Conservation (phyloP, 2,888 invertebrate genomes). For the Idaea straminata region DNA sequence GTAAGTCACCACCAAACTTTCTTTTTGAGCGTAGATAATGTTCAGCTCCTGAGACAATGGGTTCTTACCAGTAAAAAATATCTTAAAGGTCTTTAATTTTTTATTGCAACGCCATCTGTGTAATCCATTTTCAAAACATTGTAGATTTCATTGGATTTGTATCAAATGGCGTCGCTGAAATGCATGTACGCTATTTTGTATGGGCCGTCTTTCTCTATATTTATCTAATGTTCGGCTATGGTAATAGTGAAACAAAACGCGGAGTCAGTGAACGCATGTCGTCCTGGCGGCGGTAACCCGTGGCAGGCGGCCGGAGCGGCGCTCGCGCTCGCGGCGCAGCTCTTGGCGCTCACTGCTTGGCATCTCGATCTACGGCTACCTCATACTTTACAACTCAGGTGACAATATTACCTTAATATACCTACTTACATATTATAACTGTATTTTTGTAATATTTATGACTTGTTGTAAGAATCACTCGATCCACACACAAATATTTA, state of each 20-base stretch:
- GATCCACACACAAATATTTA: too few relatives aligned
- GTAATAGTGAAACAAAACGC: slow-evolving; percentile 35
- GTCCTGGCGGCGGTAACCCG: slow-evolving; percentile 9
- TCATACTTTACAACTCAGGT: slow-evolving; percentile 58
- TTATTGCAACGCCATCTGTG: too few relatives aligned
- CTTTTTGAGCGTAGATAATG: not conserved
- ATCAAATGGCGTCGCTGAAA: too few relatives aligned
- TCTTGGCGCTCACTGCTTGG: slow-evolving; percentile 89
- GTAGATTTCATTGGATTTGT: too few relatives aligned
- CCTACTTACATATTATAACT: not conserved
- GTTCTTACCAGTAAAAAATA: too few relatives aligned
- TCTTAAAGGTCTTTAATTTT: too few relatives aligned
- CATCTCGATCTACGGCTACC: slow-evolving; percentile 91
- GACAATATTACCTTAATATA: slow-evolving; percentile 5
- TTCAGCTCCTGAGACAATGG: not conserved
- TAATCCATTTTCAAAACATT: too few relatives aligned
- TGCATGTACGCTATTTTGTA: too few relatives aligned
- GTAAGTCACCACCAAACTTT: slow-evolving; percentile 63
- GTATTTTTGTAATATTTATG: too few relatives aligned
- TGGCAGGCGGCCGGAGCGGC: slow-evolving; percentile 82
- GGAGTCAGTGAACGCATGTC: slow-evolving; percentile 22
- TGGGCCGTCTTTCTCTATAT: too few relatives aligned
- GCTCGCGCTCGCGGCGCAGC: slow-evolving; percentile 91
- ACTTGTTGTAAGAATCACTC: too few relatives aligned
- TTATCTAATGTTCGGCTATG: too few relatives aligned